Evolutionary conservation across 2,113 vertebrate species (phyloP), one percentile per base, ranked within the genome.

Genomic region (Nibea albiflora): DNA sequence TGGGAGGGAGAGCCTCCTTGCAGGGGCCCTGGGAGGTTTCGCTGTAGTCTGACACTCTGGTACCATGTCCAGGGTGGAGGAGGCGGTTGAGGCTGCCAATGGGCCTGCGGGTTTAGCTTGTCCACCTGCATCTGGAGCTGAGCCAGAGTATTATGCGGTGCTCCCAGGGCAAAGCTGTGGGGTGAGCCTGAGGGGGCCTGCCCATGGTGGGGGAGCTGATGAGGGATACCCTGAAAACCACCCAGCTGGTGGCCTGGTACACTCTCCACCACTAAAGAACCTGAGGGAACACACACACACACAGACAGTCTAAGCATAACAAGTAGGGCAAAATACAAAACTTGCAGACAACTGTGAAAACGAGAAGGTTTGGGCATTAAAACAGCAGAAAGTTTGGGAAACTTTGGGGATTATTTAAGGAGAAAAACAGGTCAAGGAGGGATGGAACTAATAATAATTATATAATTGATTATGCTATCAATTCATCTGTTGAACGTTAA

Each of bases 91-190:
- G 84, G 71, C 57, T 87, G 87, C 85, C 91, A 91, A 74, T 57
- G 85, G 50, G 89, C 78, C 31, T 90, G 90, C 2, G 92, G 92
- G 68, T 86, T 89, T 0, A 95, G 92, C 83, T 94, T 94, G 72
- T 95, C 93, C 73, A 95, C 94, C 87, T 95, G 94, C 94, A 93
- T 91, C 89, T 95, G 94, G 28, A 95, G 93, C 88, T 93, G 94
- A 54, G 93, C 94, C 81, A 95, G 83, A 17, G 94, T 95, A 74
- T 88, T 94, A 44, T 88, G 90, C 52, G 90, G 62, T 26, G 68
- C 74, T 15, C 86, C 81, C 4, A 66, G 35, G 53, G 83, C 81
- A 28, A 85, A 78, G 73, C 86, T 77, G 42, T 53, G 65, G 65
- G 86, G 84, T 4, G 91, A 88, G 58, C 83, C 90, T 9, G 91